Evolutionary conservation across 1,140 invertebrate genomes (phyloP).

Genomic region (Musca domestica): DNA sequence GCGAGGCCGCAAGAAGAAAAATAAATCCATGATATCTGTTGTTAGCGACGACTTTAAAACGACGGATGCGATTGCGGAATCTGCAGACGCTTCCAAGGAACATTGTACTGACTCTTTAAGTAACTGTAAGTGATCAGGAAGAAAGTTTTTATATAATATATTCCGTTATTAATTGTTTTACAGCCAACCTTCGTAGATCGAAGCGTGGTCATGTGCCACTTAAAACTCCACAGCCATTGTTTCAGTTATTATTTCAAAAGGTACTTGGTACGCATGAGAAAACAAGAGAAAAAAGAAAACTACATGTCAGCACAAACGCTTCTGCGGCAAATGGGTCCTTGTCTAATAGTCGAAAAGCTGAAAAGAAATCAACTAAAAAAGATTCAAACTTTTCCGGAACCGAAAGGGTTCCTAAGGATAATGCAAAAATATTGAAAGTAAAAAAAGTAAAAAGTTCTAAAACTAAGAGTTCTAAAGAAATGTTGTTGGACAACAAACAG

Average conservation of each 20-base stretch:
- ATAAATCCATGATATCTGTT: conserved; percentile 10
- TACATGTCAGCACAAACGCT: background rate
- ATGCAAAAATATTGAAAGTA: too few relatives aligned
- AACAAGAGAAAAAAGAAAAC: background rate
- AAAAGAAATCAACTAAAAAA: background rate
- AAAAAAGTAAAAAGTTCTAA: background rate
- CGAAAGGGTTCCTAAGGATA: too few relatives aligned
- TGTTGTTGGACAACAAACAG: background rate
- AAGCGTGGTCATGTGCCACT: conserved; percentile 40
- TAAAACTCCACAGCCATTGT: conserved; percentile 18
- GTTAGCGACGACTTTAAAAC: background rate
- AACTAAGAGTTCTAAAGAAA: background rate
- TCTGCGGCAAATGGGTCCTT: background rate
- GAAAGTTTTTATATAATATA: too few relatives aligned
- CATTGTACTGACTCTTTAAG: too few relatives aligned
- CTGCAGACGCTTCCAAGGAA: background rate
- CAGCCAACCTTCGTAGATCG: conserved; percentile 32
- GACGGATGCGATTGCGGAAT: background rate
- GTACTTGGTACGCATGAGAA: background rate
- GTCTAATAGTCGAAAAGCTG: background rate
- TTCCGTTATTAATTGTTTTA: too few relatives aligned
- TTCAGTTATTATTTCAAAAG: background rate
- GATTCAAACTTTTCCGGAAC: background rate
- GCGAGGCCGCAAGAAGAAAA: background rate
- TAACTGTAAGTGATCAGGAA: too few relatives aligned